Evolutionary conservation across 2,797 vertebrate genomes (phyloP).

Genomic region (Phalloptychus januarius): DNA sequence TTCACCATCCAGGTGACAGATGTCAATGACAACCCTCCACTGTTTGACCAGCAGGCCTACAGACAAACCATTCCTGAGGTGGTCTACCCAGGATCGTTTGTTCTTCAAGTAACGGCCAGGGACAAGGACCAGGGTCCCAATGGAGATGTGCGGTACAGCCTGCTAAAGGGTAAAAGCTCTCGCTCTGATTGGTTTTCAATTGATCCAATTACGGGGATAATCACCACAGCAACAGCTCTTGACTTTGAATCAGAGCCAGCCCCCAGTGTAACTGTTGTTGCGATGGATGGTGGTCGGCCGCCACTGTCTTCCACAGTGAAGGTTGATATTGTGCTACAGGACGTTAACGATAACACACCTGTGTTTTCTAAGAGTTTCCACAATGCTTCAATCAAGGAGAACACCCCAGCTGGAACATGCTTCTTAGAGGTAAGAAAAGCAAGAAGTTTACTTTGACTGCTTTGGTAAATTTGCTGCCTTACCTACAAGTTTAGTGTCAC

Average conservation of each 20-base stretch:
- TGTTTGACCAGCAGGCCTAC: constrained; percentile 93
- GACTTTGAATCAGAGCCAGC: constrained; percentile 92
- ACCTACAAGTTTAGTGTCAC: constrained; percentile 43
- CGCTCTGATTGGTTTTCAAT: constrained; percentile 93
- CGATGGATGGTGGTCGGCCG: constrained; percentile 87
- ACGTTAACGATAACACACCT: constrained; percentile 93
- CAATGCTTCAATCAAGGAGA: constrained; percentile 92
- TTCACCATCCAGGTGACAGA: constrained; percentile 96
- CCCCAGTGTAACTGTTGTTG: constrained; percentile 90
- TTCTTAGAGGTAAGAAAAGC: constrained; percentile 89
- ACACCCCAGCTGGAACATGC: constrained; percentile 90
- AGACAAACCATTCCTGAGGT: constrained; percentile 93
- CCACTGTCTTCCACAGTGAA: constrained; percentile 89
- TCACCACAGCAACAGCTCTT: constrained; percentile 89
- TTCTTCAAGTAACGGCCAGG: constrained; percentile 91
- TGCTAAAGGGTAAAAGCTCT: constrained; percentile 81
- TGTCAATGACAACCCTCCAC: constrained; percentile 93
- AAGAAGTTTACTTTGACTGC: constrained; percentile 3
- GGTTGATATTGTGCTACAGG: constrained; percentile 90
- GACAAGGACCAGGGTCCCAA: constrained; percentile 97
- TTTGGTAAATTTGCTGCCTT: constrained; percentile 11
- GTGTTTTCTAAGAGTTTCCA: constrained; percentile 90
- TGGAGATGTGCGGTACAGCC: constrained; percentile 90
- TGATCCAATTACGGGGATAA: constrained; percentile 90
- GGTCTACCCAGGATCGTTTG: constrained; percentile 94